A percentile compares a stretch with the other conserved stretches of the same genome.
These are phyloP conservation scores for Limnephilus lunatus DNA, from an alignment of 2,888 invertebrate genomes.

Conservation along the genomic window DNA sequence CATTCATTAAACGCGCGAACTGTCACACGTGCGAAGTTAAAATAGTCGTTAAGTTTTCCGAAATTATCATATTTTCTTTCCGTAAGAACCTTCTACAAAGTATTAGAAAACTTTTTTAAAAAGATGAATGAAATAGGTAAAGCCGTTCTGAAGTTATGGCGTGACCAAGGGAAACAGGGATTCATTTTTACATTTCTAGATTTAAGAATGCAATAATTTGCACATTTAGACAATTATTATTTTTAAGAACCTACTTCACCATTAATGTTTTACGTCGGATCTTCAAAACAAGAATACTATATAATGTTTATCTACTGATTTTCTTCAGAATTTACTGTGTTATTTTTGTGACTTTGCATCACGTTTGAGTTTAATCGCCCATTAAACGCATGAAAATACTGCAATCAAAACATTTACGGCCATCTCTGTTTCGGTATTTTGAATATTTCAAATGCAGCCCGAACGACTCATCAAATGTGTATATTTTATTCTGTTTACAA, in stretches of 20 bases:
- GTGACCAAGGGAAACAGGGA: too few relatives aligned
- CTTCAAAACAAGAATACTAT: background rate
- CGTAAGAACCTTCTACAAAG: too few relatives aligned
- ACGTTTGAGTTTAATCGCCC: background rate
- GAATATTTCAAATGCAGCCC: background rate
- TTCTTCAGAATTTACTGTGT: background rate
- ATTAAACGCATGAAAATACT: background rate
- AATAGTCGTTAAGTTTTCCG: too few relatives aligned
- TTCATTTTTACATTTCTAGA: too few relatives aligned
- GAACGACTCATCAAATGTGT: background rate
- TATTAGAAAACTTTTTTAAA: too few relatives aligned
- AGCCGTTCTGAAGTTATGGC: too few relatives aligned
- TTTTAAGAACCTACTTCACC: background rate
- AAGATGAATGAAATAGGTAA: too few relatives aligned
- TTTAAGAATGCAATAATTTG: background rate
- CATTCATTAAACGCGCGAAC: too few relatives aligned
- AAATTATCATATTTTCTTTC: too few relatives aligned
- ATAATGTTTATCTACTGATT: background rate
- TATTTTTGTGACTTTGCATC: background rate
- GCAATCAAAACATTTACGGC: background rate
- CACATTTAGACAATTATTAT: background rate
- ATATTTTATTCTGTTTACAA: background rate
- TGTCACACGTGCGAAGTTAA: too few relatives aligned
- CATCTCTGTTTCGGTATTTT: background rate
- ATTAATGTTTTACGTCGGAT: background rate